These are phyloP conservation scores for Lynx canadensis DNA, from an alignment of 2,113 vertebrate genomes.

Conservation along the genomic window DNA sequence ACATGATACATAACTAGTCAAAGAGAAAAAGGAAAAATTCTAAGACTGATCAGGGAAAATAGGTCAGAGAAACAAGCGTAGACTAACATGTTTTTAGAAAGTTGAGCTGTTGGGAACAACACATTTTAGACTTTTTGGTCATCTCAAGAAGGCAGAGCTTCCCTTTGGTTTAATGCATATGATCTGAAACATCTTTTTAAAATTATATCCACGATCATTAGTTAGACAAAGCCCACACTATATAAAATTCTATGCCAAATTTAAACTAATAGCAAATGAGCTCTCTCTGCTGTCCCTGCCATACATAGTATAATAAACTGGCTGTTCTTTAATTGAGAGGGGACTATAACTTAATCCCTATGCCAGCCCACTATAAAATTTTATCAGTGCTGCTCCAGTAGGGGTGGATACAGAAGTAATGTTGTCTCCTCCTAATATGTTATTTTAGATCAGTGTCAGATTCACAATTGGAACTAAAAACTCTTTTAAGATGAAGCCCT, in stretches of 20 bases:
- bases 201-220: neutral
- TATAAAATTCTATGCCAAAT: conserved; percentile 30
- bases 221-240: conserved; percentile 2
- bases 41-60: conserved; percentile 20
- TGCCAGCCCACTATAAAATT: conserved; percentile 43
- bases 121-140: neutral
- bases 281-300: conserved; percentile 12
- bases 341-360: conserved; percentile 7
- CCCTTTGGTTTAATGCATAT: neutral
- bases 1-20: neutral
- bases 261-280: conserved; percentile 39
- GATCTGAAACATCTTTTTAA: conserved; percentile 23
- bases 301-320: conserved; percentile 11
- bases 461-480: conserved; percentile 50
- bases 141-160: neutral
- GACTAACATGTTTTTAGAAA: neutral
- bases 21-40: conserved; percentile 21
- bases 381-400: neutral
- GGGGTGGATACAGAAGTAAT: neutral
- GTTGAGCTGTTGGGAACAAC: neutral
- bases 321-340: conserved; percentile 23
- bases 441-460: conserved; percentile 65
- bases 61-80: neutral
- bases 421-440: neutral
- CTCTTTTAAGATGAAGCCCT: conserved; percentile 14